Conservation (phyloP, 1,140 invertebrate species). For the Apis dorsata region DNA sequence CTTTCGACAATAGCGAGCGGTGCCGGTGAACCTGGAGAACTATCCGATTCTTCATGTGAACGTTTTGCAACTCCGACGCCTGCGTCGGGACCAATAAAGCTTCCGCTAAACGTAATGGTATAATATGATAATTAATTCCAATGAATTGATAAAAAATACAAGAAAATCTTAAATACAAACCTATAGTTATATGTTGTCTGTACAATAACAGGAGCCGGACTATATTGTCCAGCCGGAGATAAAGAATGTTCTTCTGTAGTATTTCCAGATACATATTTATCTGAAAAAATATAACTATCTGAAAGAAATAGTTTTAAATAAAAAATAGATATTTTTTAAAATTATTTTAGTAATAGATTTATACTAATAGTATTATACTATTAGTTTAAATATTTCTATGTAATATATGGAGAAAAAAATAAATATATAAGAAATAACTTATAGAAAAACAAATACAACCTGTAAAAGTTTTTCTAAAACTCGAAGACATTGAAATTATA, state of each 20-base stretch:
- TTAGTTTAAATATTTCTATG: neutral
- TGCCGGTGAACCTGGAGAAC: constrained; percentile 77
- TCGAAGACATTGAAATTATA: neutral
- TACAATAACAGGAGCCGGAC: constrained; percentile 81
- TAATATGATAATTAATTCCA: neutral
- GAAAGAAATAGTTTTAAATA: neutral
- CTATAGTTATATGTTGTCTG: constrained; percentile 81
- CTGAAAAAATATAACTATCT: constrained; percentile 53
- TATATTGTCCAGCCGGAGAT: constrained; percentile 79
- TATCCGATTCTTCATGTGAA: constrained; percentile 76
- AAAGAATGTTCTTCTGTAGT: constrained; percentile 78
- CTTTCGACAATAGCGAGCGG: constrained; percentile 78
- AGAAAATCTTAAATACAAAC: constrained; percentile 22
- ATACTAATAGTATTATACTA: too few species aligned
- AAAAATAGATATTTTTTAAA: neutral
- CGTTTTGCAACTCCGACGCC: constrained; percentile 74
- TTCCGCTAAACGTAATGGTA: constrained; percentile 67
- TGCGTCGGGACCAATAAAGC: constrained; percentile 77
- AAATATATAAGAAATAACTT: neutral
- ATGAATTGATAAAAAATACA: neutral
- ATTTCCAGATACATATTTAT: constrained; percentile 79
- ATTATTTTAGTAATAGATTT: too few species aligned
- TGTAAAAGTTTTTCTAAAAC: neutral
- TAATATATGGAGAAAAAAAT: neutral
- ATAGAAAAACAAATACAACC: neutral